A percentile compares a stretch with the other conserved stretches of the same genome.
Conservation (phyloP, 1,140 invertebrate genomes). For the Elysia chlorotica region DNA sequence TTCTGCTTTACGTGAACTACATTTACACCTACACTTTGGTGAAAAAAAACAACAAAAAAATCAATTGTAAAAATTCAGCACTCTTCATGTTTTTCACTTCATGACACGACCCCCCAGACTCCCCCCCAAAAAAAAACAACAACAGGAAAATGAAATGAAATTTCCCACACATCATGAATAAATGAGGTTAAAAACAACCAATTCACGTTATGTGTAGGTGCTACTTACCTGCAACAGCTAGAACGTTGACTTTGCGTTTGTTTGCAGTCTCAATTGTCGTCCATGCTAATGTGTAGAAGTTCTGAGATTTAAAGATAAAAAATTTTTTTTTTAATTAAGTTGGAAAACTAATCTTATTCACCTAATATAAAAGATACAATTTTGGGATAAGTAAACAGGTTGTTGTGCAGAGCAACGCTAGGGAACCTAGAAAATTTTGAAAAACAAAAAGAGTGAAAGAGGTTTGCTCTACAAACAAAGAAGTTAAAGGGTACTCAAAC, state of each 20-base stretch:
- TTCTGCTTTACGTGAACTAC: too few species aligned
- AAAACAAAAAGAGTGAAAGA: not conserved
- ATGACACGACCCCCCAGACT: not conserved
- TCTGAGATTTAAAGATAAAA: too few species aligned
- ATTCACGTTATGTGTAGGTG: not conserved
- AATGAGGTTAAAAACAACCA: not conserved
- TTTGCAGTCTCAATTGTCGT: conserved; percentile 52
- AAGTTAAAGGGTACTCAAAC: too few species aligned
- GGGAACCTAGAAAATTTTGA: not conserved
- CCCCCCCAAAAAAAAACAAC: conserved; percentile 25
- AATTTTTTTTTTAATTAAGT: too few species aligned
- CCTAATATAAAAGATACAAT: too few species aligned
- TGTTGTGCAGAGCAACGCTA: too few species aligned
- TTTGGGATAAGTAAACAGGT: too few species aligned
- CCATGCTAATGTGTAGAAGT: conserved; percentile 64
- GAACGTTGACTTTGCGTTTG: conserved; percentile 52
- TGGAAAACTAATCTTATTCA: too few species aligned
- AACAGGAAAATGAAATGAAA: too few species aligned
- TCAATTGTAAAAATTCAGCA: not conserved
- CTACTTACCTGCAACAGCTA: conserved; percentile 61
- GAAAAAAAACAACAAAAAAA: too few species aligned
- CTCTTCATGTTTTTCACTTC: conserved; percentile 1
- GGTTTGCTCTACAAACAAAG: not conserved
- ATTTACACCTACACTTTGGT: too few species aligned
- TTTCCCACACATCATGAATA: not conserved